Percentiles rank a stretch among this genome's conserved stretches.
Evolutionary conservation across 2,888 invertebrate genomes (phyloP).

Genomic region (Sericinus montela): DNA sequence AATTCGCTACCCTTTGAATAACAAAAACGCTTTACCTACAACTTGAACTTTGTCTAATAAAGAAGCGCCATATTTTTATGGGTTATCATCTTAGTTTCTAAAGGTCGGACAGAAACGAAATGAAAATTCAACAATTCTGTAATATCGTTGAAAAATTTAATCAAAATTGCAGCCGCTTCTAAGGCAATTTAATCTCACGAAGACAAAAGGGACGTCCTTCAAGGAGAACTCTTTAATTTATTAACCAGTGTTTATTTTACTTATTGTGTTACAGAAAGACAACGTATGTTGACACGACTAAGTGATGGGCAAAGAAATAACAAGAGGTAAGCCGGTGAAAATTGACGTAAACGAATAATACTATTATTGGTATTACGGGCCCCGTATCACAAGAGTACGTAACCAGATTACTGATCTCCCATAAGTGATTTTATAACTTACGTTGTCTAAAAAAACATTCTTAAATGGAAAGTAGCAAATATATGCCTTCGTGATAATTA

Average conservation of each 20-base stretch:
- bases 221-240: not conserved
- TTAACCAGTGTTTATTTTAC: not conserved
- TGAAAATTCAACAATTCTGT: slow-evolving; percentile 8
- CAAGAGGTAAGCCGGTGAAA: slow-evolving; percentile 16
- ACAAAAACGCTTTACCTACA: slow-evolving; percentile 1
- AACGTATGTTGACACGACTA: not conserved
- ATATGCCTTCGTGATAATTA: not conserved
- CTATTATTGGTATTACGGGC: slow-evolving; percentile 36
- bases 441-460: not conserved
- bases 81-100: slow-evolving; percentile 6
- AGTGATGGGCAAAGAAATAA: not conserved
- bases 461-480: no score
- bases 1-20: slow-evolving; percentile 10
- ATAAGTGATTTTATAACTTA: not conserved
- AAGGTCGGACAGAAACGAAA: slow-evolving; percentile 6
- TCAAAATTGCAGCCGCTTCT: slow-evolving; percentile 6
- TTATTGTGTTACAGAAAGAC: not conserved
- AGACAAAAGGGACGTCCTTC: not conserved
- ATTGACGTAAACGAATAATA: slow-evolving; percentile 42
- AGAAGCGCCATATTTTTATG: slow-evolving; percentile 12
- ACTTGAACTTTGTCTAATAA: slow-evolving; percentile 5
- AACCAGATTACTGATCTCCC: slow-evolving; percentile 37
- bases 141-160: slow-evolving; percentile 9
- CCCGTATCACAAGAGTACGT: slow-evolving; percentile 28
- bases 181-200: slow-evolving; percentile 1